These are phyloP conservation scores for Ramphastos sulfuratus DNA, from an alignment of 2,113 vertebrate genomes.

Conservation along the genomic window DNA sequence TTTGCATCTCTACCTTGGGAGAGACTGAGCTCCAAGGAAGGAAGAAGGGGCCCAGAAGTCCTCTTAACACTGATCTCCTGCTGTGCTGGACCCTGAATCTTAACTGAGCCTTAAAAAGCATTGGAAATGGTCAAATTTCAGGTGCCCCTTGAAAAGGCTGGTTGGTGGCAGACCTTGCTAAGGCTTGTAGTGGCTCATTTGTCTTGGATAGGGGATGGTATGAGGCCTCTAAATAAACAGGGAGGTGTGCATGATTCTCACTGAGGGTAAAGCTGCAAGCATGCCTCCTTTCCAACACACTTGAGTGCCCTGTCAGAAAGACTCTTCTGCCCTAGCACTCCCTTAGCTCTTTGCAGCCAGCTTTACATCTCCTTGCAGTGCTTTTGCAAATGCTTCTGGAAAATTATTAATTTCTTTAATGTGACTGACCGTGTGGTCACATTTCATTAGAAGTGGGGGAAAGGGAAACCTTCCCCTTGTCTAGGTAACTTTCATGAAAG, in stretches of 20 bases:
- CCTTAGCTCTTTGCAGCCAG: neutral
- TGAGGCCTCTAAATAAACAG: neutral
- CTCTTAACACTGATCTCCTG: neutral
- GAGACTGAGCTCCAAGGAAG: neutral
- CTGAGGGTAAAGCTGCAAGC: neutral
- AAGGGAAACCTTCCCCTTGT: neutral
- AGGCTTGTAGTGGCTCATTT: neutral
- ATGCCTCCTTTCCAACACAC: neutral
- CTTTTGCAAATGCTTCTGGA: neutral
- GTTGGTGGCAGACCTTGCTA: neutral
- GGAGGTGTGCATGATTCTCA: neutral
- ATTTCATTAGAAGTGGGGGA: neutral
- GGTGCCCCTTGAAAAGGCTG: neutral
- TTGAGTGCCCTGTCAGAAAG: neutral
- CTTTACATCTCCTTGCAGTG: neutral
- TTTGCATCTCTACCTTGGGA: neutral
- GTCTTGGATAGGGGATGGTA: neutral
- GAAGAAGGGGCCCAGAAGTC: neutral
- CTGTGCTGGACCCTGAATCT: fast-evolving
- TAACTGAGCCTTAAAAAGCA: neutral
- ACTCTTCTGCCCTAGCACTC: neutral
- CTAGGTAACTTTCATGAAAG: neutral
- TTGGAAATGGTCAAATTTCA: neutral
- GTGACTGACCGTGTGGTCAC: neutral
- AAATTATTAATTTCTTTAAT: neutral